Conservation (phyloP, 2,113 vertebrate genomes). For the Oxyruncus cristatus region DNA sequence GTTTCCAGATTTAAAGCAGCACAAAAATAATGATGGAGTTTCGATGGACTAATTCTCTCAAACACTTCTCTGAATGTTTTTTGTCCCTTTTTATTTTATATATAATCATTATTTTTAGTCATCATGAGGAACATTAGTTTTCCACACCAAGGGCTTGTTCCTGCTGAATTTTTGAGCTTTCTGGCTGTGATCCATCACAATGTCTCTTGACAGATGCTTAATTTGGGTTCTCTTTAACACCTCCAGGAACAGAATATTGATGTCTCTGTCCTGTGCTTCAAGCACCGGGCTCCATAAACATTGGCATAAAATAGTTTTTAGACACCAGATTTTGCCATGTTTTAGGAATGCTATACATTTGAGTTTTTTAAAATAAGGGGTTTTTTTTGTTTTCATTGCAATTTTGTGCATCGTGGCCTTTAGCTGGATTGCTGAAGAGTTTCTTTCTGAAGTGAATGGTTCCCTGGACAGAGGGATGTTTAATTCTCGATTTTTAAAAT, state of each 20-base stretch:
- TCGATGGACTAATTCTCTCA: neutral
- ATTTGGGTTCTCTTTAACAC: constrained; percentile 18
- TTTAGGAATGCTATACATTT: neutral
- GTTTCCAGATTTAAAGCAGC: neutral
- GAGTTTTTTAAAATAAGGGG: too few species aligned
- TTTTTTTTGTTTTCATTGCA: neutral
- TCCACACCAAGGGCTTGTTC: neutral
- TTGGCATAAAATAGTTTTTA: neutral
- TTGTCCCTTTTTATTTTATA: neutral
- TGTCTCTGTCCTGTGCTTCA: neutral
- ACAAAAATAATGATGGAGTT: neutral
- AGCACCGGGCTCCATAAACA: neutral
- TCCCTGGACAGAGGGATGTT: neutral
- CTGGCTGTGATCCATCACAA: neutral
- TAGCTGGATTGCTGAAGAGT: neutral
- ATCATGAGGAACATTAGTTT: neutral
- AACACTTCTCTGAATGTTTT: neutral
- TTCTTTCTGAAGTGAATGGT: neutral
- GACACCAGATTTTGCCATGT: neutral
- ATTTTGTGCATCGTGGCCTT: neutral
- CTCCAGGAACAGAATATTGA: constrained; percentile 2
- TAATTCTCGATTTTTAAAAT: neutral
- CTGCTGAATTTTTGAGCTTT: neutral
- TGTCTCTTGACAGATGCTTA: constrained; percentile 40
- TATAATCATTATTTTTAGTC: neutral